Base-by-base conservation (phyloP, 1,140 invertebrate genomes). In the Eupeodes corollae region DNA sequence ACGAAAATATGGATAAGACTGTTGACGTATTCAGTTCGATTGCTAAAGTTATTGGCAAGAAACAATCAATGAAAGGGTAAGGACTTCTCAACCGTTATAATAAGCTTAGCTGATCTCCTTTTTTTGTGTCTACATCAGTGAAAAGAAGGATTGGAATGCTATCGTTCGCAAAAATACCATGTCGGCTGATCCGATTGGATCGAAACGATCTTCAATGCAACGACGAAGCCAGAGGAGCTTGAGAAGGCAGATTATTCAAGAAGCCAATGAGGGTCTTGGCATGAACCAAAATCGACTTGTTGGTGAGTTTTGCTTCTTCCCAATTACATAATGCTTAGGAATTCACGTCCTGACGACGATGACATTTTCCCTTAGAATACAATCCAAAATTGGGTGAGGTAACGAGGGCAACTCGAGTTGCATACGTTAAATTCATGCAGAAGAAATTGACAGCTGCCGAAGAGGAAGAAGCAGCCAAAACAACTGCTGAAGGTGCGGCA, bases 381-480 rank as follows among this genome's bases (percentile, higher is more conserved):
- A 90, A 89, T 74, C 87, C 87, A 0, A 84, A 83, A 58, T 65
- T 89, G 33, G 77, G 78, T 6, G 77, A 77, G 8, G 79, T 88
- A 0, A 78, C 84, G 1, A 80, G 82, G 5, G 79, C 79, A 1
- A 85, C 86, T 1, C 73, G 86, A 55, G 76, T 88, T 14, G 87
- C 87, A 2, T 89, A 89, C 54, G 86, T 85, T 26, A 89, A 88
- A 64, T 90, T 90, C 58, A 89, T 89, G 78, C 77, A 82, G 34
- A 79, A 83, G 53, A 71, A 67, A 55, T 65, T 64, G 50, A 58
- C 59, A 1, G 63, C 65, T 38, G 60, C 63, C 33, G 65, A 67
- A 45, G 51, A 58, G 1, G 58, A 60, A 8, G 3, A 61, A 14
- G 54, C 52, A 6, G 59, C 63, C 9, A 52, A 34, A 18, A 18